Evolutionary conservation across 2,797 vertebrate species (phyloP), one percentile per base, ranked within the genome.

Genomic region (Urosaurus nigricauda): DNA sequence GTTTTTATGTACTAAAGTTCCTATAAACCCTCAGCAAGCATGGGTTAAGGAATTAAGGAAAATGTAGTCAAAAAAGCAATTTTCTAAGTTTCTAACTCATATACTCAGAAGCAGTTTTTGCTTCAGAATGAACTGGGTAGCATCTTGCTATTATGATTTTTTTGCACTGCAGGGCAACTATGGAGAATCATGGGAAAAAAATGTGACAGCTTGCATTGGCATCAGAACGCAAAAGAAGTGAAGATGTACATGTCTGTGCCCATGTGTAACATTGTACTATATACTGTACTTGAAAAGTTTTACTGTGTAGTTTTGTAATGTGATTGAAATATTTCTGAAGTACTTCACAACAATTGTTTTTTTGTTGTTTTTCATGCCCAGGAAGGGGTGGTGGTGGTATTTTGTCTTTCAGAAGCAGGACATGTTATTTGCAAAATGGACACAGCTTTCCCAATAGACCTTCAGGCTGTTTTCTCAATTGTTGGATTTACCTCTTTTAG

Each of bases 211-310:
- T 35, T 21, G 5, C 80, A 11, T 32, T 21, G 35, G 51, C 37
- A 53, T 88, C 47, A 58, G 74, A 79, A 70, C 60, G 84, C 71
- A 77, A 63, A 40, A 43, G 43, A 74, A 43, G 17, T 65, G 29
- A 63, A 63, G 40, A 56, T 19, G 84, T 63, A 32, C 37, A 43
- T 65, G 1, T 60, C n/a, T 2, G 35, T 89, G 83, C 37, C 19
- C n/a, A 78, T 80, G 6, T 79, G 37, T 85, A 88, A 32, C 37
- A 19, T 29, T 75, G 40, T 86, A 81, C 53, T 60, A 7, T 65
- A 26, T 8, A 26, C 21, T 65, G 8, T 8, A 26, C 21, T n/a
- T 65, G 47, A 73, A 53, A 84, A 14, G 32, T 73, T 65, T 73
- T 53, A n/a, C 37, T 56, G 75, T 71, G 6, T 79, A 29, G 37